phyloP scores from a whole-genome alignment of 2,113 vertebrate genomes.

The Suncus etruscus region DNA sequence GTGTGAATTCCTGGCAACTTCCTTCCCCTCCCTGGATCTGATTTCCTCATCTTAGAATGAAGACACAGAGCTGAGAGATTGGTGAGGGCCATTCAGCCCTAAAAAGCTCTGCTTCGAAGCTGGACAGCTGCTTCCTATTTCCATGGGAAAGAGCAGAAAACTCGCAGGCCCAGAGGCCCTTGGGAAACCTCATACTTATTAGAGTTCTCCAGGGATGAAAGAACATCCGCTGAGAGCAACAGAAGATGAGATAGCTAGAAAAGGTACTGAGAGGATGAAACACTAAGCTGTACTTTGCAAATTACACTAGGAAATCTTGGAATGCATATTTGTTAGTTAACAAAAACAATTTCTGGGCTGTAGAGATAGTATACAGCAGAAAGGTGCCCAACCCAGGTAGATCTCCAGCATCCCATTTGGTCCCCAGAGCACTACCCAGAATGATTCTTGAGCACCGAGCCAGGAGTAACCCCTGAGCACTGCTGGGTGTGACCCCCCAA shows the following conservation, averaged over 20 bases:
- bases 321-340: conserved; percentile 3
- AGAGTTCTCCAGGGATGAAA: neutral
- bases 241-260: neutral
- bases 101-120: neutral
- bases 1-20: neutral
- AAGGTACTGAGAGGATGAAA: neutral
- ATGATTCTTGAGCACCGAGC: too few species aligned
- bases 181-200: neutral
- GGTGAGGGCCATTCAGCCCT: neutral
- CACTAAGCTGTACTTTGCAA: conserved; percentile 3
- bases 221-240: neutral
- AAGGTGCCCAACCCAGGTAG: too few species aligned
- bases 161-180: conserved; percentile 3
- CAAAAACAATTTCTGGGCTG: neutral
- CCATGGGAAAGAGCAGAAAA: conserved; percentile 36
- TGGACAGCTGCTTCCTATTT: conserved; percentile 42
- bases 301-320: conserved; percentile 9
- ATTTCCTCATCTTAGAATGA: conserved; percentile 12
- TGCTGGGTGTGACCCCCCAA: neutral
- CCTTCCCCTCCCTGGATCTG: neutral
- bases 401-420: too few species aligned
- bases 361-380: too few species aligned
- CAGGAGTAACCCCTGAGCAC: too few species aligned
- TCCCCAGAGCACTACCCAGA: too few species aligned
- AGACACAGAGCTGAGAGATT: neutral